Base-by-base conservation (phyloP, 2,888 invertebrate genomes). In the Halictus ligatus region DNA sequence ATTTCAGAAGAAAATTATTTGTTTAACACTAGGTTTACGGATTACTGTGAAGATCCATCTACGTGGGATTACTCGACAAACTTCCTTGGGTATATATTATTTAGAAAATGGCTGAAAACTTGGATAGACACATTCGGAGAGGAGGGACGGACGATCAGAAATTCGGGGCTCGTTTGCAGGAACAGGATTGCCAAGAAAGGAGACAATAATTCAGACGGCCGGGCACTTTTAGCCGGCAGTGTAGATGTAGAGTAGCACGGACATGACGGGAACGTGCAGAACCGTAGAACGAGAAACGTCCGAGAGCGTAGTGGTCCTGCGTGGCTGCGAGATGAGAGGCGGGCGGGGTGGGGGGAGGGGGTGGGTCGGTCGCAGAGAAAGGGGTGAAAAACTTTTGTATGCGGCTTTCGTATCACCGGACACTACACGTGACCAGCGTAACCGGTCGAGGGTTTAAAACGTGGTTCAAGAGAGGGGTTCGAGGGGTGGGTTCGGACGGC, bases 371-470 rank as follows among this genome's bases (percentile, higher is more conserved):
- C 69, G 90, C 75, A 83, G 85, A 78, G 84, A 85, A 88, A 88
- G 88, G 90, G 89, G 91, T 89, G 88, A 91, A 91, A 93, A 92
- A 91, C 91, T 94, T 94, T 94, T 91, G 93, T 94, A 95, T 94
- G 94, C 94, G 90, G 90, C 90, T 91, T 94, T 92, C 94, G 94
- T 94, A 91, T 91, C 92, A 89, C 89, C 91, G 94, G 93, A 94
- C 94, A 93, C 91, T 92, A 94, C 94, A 94, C 95, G 95, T 94
- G 95, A 94, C 94, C 93, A 90, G 94, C 92, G 92, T 94, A 93
- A 92, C 89, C 89, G 87, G 86, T 78, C 71, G 90, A 89, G 85
- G 90, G 89, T 89, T 92, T 88, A 89, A 89, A 91, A 85, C 86
- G 87, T 89, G 89, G 78, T 81, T 81, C 71, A n/a, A 15, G 71